These are phyloP conservation scores for Chaetura pelagica DNA, from an alignment of 2,113 vertebrate genomes.

Conservation along the genomic window DNA sequence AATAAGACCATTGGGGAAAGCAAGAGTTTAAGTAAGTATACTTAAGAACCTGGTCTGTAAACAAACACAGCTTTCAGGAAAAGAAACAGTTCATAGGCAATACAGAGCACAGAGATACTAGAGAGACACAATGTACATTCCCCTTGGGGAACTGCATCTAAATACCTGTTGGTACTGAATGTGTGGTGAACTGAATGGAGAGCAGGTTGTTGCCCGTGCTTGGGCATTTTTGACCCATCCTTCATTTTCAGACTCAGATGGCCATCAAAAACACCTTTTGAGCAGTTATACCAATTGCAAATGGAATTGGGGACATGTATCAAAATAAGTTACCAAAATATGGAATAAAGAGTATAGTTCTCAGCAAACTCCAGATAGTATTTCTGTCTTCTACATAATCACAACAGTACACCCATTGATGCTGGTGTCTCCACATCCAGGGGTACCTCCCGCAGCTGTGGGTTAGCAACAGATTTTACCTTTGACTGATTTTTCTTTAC, in stretches of 20 bases:
- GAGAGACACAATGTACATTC: not conserved
- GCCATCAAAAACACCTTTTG: not conserved
- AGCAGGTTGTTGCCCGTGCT: accelerated
- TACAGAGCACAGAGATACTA: not conserved
- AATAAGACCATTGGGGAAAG: too few relatives aligned
- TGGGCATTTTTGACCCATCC: not conserved
- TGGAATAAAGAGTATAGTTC: not conserved
- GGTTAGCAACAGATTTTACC: not conserved
- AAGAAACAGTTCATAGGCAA: not conserved
- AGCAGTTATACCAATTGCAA: not conserved
- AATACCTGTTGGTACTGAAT: not conserved
- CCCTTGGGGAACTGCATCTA: not conserved
- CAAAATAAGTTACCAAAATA: not conserved
- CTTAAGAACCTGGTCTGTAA: not conserved
- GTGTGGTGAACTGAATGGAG: not conserved
- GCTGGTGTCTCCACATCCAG: not conserved
- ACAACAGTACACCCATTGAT: not conserved
- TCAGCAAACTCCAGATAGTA: not conserved
- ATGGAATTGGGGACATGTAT: accelerated
- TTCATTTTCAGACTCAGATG: not conserved
- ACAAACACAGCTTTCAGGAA: slow-evolving; percentile 1
- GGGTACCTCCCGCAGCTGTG: not conserved
- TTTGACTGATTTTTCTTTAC: not conserved
- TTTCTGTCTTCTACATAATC: not conserved
- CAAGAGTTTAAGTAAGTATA: not conserved